Conservation (phyloP, 2,797 vertebrate genomes). For the Ctenosaura bakeri region DNA sequence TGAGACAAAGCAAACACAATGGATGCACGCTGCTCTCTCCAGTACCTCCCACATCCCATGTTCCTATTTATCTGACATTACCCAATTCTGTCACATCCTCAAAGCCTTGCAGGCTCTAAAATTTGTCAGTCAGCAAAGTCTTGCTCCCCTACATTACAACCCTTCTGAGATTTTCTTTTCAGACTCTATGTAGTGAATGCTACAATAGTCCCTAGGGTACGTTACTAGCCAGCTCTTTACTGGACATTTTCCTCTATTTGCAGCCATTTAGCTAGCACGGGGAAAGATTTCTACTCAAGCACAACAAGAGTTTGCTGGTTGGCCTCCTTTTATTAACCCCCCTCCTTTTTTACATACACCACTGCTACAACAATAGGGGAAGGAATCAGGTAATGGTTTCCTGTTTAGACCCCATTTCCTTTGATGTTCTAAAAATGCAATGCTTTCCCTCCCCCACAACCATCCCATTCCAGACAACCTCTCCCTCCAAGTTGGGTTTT, state of each 20-base stretch:
- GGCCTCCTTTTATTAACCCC: background rate
- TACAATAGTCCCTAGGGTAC: background rate
- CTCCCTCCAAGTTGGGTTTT: background rate
- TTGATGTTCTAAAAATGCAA: background rate
- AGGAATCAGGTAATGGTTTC: background rate
- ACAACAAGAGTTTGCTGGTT: background rate
- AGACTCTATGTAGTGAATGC: background rate
- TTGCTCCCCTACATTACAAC: background rate
- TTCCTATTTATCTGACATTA: background rate
- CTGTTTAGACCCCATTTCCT: background rate
- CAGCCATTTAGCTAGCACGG: background rate
- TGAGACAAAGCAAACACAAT: background rate
- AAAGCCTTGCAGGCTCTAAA: background rate
- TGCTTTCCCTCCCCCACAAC: background rate
- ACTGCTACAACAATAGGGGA: background rate
- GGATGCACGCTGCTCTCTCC: background rate
- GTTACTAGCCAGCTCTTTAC: background rate
- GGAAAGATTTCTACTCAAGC: background rate
- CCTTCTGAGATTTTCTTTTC: background rate
- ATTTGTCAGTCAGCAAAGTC: background rate
- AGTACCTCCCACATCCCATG: background rate
- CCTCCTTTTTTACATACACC: no score
- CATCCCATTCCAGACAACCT: background rate
- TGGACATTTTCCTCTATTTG: background rate
- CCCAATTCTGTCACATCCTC: background rate